A percentile compares a stretch with the other conserved stretches of the same genome.
These are phyloP conservation scores for Dipus sagitta DNA, from an alignment of 2,797 vertebrate genomes.

Conservation along the genomic window DNA sequence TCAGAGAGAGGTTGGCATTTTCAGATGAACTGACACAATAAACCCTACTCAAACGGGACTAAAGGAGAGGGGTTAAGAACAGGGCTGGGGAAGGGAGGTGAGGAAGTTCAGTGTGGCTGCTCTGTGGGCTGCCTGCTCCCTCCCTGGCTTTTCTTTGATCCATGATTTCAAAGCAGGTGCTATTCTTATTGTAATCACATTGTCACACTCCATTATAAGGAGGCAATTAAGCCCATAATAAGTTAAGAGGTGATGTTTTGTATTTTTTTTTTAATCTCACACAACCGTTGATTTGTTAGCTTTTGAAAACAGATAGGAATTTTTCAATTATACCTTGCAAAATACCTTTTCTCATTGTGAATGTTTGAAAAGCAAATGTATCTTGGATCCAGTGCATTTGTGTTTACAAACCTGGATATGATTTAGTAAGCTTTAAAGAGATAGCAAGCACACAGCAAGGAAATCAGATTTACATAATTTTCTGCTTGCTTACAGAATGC, in stretches of 20 bases:
- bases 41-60: neutral
- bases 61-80: neutral
- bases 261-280: slow-evolving; percentile 67
- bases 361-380: slow-evolving; percentile 79
- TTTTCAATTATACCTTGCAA: slow-evolving; percentile 81
- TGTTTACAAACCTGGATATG: slow-evolving; percentile 85
- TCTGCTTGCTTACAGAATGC: slow-evolving; percentile 85
- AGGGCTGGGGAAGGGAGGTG: no score
- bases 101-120: neutral
- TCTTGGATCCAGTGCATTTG: slow-evolving; percentile 80
- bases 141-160: slow-evolving; percentile 53
- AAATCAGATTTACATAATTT: slow-evolving; percentile 90
- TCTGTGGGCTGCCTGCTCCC: neutral
- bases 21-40: neutral
- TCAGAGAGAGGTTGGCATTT: neutral
- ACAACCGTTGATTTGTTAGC: slow-evolving; percentile 71
- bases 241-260: slow-evolving; percentile 72
- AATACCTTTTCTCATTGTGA: slow-evolving; percentile 76
- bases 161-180: slow-evolving; percentile 68
- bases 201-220: slow-evolving; percentile 70
- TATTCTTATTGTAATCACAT: slow-evolving; percentile 69
- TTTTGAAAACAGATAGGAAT: slow-evolving; percentile 80
- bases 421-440: slow-evolving; percentile 87
- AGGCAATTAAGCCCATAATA: slow-evolving; percentile 79
- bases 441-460: slow-evolving; percentile 80